Conservation (phyloP, 2,797 vertebrate genomes). For the Ceyx erithaca region DNA sequence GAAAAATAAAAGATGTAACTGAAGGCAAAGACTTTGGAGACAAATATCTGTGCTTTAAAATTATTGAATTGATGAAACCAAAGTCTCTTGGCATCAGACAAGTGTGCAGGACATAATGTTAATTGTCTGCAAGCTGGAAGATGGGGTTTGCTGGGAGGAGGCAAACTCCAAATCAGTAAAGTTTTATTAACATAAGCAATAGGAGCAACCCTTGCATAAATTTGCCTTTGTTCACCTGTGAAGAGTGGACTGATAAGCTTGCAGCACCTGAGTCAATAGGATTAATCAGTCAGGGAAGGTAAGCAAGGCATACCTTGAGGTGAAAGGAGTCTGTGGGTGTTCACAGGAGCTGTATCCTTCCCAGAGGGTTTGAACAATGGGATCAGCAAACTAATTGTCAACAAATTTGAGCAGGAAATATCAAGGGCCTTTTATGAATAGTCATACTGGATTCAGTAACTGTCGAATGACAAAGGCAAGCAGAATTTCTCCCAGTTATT, state of each 20-base stretch:
- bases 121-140: constrained; percentile 17
- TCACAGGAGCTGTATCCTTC: background rate
- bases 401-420: background rate
- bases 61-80: background rate
- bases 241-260: background rate
- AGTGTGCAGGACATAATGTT: constrained; percentile 2
- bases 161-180: background rate
- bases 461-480: background rate
- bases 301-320: background rate
- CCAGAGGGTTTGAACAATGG: background rate
- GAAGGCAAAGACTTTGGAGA: constrained; percentile 10
- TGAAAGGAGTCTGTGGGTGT: background rate
- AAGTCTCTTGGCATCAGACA: constrained; percentile 1
- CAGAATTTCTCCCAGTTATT: background rate
- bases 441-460: background rate
- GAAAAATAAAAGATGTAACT: constrained; percentile 57
- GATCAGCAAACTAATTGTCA: background rate
- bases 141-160: background rate
- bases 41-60: constrained; percentile 41
- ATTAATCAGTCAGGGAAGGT: background rate
- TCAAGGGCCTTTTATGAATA: background rate
- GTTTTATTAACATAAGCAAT: constrained; percentile 14
- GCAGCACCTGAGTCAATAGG: constrained; percentile 36
- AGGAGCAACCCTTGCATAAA: background rate
- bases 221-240: constrained; percentile 47